Percentiles rank a stretch among this genome's conserved stretches.
Conservation (phyloP, 2,797 vertebrate genomes). For the Lophius americanus region DNA sequence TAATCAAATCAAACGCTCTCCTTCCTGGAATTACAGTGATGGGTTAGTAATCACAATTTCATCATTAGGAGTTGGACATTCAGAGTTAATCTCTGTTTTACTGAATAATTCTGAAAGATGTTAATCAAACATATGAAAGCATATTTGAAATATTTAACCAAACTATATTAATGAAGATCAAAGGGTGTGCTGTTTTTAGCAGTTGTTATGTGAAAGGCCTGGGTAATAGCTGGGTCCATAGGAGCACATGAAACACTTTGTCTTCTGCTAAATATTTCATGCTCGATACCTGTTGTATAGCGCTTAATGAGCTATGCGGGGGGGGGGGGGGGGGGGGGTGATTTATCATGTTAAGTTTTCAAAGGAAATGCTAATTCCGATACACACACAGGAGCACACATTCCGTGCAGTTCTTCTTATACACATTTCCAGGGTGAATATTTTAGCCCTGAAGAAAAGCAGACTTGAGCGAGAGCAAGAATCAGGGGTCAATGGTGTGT, state of each 20-base stretch:
- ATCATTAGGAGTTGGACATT: slow-evolving; percentile 71
- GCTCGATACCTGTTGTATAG: slow-evolving; percentile 77
- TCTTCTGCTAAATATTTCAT: slow-evolving; percentile 81
- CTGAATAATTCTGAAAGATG: slow-evolving; percentile 82
- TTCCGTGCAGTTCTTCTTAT: slow-evolving; percentile 47
- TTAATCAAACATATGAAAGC: slow-evolving; percentile 78
- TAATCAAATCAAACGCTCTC: slow-evolving; percentile 64
- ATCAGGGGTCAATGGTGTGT: slow-evolving; percentile 91
- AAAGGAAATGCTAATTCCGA: slow-evolving; percentile 81
- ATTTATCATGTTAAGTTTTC: slow-evolving; percentile 82
- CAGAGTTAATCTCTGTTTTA: slow-evolving; percentile 72
- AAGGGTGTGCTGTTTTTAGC: slow-evolving; percentile 72
- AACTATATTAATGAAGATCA: slow-evolving; percentile 80
- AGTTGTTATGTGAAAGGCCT: slow-evolving; percentile 74
- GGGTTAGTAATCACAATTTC: slow-evolving; percentile 71
- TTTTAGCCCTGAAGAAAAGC: slow-evolving; percentile 94
- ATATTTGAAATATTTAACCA: slow-evolving; percentile 81
- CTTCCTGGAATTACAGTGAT: slow-evolving; percentile 47
- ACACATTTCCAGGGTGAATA: slow-evolving; percentile 88
- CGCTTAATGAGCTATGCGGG: slow-evolving; percentile 75
- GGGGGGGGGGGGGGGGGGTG: slow-evolving; percentile 57
- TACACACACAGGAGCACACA: slow-evolving; percentile 43
- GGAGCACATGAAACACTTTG: slow-evolving; percentile 79
- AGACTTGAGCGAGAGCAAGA: slow-evolving; percentile 89
- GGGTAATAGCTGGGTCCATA: slow-evolving; percentile 76